Conservation (phyloP, 2,113 vertebrate genomes). For the Dicentrarchus labrax region DNA sequence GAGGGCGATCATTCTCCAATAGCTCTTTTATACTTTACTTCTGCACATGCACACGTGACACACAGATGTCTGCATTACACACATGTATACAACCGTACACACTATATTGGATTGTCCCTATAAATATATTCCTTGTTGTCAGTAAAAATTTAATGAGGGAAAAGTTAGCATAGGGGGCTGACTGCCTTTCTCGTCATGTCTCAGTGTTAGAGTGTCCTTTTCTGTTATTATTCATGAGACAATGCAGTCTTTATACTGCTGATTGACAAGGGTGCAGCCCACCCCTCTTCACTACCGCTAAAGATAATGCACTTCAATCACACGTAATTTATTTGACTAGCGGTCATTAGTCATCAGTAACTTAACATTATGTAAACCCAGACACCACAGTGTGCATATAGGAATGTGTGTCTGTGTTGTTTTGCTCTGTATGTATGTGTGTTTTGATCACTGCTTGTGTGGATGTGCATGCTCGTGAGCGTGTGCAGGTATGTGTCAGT, state of each 20-base stretch:
- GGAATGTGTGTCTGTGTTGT: not conserved
- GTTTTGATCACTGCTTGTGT: conserved; percentile 40
- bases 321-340: conserved; percentile 45
- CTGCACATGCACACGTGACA: not conserved
- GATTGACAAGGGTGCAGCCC: conserved; percentile 59
- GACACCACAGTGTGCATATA: conserved; percentile 18
- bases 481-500: conserved; percentile 51
- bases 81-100: conserved; percentile 1
- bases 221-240: conserved; percentile 58
- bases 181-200: conserved; percentile 3
- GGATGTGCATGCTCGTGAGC: not conserved
- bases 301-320: conserved; percentile 64
- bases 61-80: conserved; percentile 24
- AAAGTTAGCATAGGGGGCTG: conserved; percentile 39
- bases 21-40: conserved; percentile 36
- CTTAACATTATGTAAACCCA: conserved; percentile 53
- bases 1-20: conserved; percentile 57
- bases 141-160: conserved; percentile 51
- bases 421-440: not conserved
- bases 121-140: conserved; percentile 50
- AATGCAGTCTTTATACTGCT: conserved; percentile 44
- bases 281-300: conserved; percentile 33
- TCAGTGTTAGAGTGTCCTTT: conserved; percentile 55
- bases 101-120: conserved; percentile 26
- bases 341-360: conserved; percentile 56